phyloP scores from a whole-genome alignment of 2,797 vertebrate genomes.

The Poecile montanus region DNA sequence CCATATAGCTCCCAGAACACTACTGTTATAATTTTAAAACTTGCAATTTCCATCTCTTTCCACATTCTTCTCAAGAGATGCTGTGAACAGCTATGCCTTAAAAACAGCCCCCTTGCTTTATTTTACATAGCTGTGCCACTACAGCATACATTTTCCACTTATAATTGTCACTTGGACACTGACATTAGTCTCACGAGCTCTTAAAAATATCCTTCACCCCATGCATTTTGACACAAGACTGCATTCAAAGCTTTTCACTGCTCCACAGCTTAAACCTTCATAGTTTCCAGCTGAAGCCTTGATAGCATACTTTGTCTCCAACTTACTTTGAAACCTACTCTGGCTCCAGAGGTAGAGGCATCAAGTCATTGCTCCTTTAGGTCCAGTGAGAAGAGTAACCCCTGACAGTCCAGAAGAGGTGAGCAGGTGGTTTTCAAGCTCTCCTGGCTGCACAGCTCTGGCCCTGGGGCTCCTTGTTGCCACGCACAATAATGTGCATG shows the following conservation, averaged over 20 bases:
- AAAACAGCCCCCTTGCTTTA: background rate
- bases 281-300: background rate
- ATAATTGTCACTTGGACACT: background rate
- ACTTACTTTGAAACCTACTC: background rate
- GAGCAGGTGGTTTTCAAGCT: constrained; percentile 72
- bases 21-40: background rate
- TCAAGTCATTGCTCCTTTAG: background rate
- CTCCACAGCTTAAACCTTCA: background rate
- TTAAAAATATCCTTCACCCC: background rate
- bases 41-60: background rate
- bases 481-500: constrained; percentile 78
- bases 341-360: background rate
- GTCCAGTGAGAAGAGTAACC: background rate
- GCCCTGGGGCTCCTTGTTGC: constrained; percentile 77
- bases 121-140: background rate
- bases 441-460: constrained; percentile 74
- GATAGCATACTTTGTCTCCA: background rate
- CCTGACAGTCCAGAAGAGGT: background rate
- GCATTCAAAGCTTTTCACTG: background rate
- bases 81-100: background rate
- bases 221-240: background rate
- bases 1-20: constrained; percentile 78
- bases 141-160: background rate
- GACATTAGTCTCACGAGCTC: background rate
- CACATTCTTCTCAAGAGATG: background rate